A percentile compares a stretch with the other conserved stretches of the same genome.
Evolutionary conservation across 2,888 invertebrate genomes (phyloP).

Genomic region (Drosophila ustulata): DNA sequence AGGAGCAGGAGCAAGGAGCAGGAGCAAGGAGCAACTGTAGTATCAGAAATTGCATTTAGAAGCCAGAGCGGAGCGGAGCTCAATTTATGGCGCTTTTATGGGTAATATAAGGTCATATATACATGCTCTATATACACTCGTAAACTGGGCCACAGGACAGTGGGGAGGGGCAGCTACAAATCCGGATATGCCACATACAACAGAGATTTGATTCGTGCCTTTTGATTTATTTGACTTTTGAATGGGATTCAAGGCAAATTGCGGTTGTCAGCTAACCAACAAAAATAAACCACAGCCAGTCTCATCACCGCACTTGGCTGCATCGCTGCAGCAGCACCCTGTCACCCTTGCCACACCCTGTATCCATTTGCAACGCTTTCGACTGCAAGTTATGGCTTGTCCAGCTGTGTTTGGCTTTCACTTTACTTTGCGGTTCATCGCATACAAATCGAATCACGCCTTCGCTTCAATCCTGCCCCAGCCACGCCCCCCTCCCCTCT

Average conservation of each 20-base stretch:
- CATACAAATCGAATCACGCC: conserved; percentile 24
- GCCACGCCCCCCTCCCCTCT: too few species aligned
- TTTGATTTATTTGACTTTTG: conserved; percentile 46
- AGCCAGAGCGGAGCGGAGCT: conserved; percentile 34
- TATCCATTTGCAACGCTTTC: neutral
- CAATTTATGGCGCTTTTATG: conserved; percentile 59
- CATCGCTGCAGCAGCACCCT: conserved; percentile 5
- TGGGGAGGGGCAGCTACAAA: conserved; percentile 10
- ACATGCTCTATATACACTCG: conserved; percentile 10
- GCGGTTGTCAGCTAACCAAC: conserved; percentile 33
- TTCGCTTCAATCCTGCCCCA: too few species aligned
- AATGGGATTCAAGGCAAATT: conserved; percentile 34
- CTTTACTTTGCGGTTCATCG: conserved; percentile 6
- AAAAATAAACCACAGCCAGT: conserved; percentile 10
- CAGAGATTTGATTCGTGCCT: conserved; percentile 37
- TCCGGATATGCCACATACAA: conserved; percentile 4
- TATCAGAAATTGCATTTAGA: conserved; percentile 57
- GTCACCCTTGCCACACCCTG: neutral
- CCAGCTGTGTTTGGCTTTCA: neutral
- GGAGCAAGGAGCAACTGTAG: conserved; percentile 25
- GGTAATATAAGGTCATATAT: conserved; percentile 48
- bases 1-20: neutral
- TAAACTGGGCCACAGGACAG: conserved; percentile 14
- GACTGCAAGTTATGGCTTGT: neutral
- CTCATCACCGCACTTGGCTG: neutral